Conservation (phyloP, 2,797 vertebrate species). For the Cheracebus regulus region DNA sequence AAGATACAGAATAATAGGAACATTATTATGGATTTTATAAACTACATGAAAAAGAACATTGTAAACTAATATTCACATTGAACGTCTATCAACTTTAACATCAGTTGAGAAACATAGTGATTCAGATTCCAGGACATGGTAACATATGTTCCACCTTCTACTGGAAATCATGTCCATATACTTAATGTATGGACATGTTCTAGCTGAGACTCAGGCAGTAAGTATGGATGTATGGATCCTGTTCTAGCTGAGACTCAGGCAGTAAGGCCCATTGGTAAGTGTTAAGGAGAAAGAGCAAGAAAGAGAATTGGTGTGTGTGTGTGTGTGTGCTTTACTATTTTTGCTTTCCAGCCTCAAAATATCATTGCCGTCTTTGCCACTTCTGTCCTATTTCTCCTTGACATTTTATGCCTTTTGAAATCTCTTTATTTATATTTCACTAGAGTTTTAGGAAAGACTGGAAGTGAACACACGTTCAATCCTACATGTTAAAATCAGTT, state of each 20-base stretch:
- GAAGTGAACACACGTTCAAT: neutral
- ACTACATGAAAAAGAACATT: neutral
- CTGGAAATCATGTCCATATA: neutral
- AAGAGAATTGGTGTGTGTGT: neutral
- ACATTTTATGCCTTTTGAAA: conserved; percentile 57
- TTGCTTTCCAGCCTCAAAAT: conserved; percentile 45
- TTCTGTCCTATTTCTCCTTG: conserved; percentile 51
- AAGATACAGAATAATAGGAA: neutral
- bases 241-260: neutral
- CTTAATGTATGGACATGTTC: neutral
- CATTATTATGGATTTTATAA: neutral
- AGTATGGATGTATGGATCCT: no score
- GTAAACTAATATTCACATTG: neutral
- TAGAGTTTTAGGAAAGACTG: neutral
- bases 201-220: neutral
- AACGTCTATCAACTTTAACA: neutral
- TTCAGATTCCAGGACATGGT: neutral
- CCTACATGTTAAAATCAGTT: neutral
- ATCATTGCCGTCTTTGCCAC: conserved; percentile 41
- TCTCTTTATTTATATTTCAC: conserved; percentile 39
- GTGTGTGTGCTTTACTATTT: neutral
- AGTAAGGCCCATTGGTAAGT: neutral
- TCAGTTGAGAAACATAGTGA: neutral
- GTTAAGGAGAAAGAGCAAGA: neutral
- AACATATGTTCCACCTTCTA: neutral